Conservation (phyloP, 1,140 invertebrate species). For the Yoshiicerus persimilis region DNA sequence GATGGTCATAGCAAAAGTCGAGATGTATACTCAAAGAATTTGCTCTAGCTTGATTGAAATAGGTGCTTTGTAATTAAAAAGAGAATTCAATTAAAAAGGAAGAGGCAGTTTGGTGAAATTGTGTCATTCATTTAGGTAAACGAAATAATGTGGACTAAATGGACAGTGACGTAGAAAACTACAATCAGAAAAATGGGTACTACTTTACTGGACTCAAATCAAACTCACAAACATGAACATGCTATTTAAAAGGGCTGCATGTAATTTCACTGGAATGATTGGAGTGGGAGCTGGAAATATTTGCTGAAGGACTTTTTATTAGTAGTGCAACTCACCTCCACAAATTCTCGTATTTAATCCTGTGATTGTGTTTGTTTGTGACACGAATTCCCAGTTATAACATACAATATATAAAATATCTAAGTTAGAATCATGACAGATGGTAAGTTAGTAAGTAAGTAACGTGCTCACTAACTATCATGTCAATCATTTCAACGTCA, state of each 20-base stretch:
- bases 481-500: neutral
- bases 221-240: neutral
- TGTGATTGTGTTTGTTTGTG: constrained; percentile 27
- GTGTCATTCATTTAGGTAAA: too few relatives aligned
- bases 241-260: neutral
- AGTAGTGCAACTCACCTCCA: constrained; percentile 46
- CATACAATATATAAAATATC: constrained; percentile 15
- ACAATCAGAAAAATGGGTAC: neutral
- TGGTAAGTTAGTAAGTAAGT: neutral
- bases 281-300: neutral
- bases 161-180: neutral
- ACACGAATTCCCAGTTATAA: constrained; percentile 20
- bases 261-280: neutral
- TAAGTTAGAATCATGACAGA: neutral
- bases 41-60: too few relatives aligned
- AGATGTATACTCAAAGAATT: too few relatives aligned
- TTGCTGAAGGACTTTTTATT: neutral
- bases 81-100: too few relatives aligned
- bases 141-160: too few relatives aligned
- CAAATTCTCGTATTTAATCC: constrained; percentile 48
- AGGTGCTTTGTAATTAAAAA: too few relatives aligned
- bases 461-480: neutral
- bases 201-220: neutral
- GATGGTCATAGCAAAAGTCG: too few relatives aligned
- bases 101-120: too few relatives aligned